phyloP scores from a whole-genome alignment of 2,113 vertebrate species.

The Dolichotis patagonum region DNA sequence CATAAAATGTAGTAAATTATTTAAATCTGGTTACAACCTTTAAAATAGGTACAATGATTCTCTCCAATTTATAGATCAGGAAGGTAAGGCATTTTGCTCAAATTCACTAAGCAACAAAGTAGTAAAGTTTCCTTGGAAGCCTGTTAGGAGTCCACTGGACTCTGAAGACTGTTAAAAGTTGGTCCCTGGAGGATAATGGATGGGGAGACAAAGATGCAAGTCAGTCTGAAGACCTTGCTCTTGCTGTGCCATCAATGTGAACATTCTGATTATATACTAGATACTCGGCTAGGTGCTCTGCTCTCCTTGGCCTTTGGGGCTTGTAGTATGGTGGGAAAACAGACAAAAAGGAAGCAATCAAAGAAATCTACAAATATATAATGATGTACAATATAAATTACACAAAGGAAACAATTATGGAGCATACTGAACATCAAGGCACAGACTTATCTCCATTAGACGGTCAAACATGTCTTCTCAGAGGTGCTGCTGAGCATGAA shows the following conservation, averaged over 20 bases:
- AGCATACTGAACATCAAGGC: not conserved
- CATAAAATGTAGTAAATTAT: not conserved
- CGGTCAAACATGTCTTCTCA: not conserved
- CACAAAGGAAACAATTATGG: not conserved
- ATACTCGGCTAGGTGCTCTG: not conserved
- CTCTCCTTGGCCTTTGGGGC: not conserved
- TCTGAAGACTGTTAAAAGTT: not conserved
- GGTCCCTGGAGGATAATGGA: accelerated
- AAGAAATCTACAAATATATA: not conserved
- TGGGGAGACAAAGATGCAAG: not conserved
- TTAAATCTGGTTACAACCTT: not conserved
- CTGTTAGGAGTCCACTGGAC: not conserved
- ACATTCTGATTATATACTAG: not conserved
- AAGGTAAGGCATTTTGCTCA: not conserved
- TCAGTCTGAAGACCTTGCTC: not conserved
- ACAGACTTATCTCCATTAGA: not conserved
- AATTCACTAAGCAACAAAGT: not conserved
- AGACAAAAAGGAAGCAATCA: not conserved
- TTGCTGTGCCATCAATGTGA: not conserved
- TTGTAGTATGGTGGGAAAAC: not conserved
- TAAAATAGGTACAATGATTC: not conserved
- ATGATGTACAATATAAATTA: not conserved
- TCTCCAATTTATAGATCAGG: not conserved
- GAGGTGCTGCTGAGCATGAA: not conserved
- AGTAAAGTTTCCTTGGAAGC: not conserved